These are phyloP conservation scores for Sciurus vulgaris DNA, from an alignment of 2,797 vertebrate species.

Conservation along the genomic window DNA sequence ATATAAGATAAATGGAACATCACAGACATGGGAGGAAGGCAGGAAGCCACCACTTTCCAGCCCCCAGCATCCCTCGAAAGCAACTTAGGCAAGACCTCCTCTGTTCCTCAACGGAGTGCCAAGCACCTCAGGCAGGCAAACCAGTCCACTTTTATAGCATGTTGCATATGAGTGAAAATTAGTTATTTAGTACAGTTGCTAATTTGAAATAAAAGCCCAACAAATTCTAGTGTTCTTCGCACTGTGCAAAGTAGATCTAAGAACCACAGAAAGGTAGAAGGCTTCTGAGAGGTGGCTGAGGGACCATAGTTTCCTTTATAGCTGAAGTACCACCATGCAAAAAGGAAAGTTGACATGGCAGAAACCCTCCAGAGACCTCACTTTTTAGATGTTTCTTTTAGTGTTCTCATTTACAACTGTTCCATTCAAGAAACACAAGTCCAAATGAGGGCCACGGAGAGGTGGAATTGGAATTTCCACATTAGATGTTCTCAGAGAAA, in stretches of 20 bases:
- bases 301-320: constrained; percentile 50
- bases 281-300: background rate
- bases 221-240: constrained; percentile 47
- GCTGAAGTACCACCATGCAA: background rate
- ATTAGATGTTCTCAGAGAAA: background rate
- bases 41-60: background rate
- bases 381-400: background rate
- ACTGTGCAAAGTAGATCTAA: constrained; percentile 76
- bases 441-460: background rate
- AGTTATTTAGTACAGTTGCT: constrained; percentile 45
- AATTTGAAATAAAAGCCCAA: constrained; percentile 71
- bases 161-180: background rate
- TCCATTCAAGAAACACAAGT: background rate
- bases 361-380: background rate
- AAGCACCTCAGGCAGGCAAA: background rate
- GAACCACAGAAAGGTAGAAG: constrained; percentile 25
- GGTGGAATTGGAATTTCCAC: background rate
- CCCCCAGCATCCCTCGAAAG: background rate
- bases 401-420: background rate
- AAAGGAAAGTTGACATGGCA: background rate
- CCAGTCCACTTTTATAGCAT: background rate
- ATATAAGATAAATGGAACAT: constrained; percentile 74
- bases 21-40: background rate
- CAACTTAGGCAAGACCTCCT: background rate
- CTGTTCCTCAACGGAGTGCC: background rate